phyloP scores from a whole-genome alignment of 2,888 invertebrate genomes.

The Melitaea athalia region DNA sequence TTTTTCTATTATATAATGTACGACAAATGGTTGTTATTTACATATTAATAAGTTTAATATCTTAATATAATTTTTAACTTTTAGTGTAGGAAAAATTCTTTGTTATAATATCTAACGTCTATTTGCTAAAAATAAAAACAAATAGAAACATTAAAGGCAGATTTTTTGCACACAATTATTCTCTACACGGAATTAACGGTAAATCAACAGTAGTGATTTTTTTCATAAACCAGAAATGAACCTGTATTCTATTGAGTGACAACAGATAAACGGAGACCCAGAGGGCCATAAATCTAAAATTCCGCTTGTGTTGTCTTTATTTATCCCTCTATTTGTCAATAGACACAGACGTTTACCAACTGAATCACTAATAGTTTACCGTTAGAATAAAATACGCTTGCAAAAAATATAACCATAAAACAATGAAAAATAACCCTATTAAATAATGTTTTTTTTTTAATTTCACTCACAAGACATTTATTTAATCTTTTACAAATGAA shows the following conservation, averaged over 20 bases:
- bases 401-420: conserved; percentile 54
- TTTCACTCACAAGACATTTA: background rate
- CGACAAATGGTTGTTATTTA: no score
- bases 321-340: conserved; percentile 57
- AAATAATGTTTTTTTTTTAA: conserved; percentile 41
- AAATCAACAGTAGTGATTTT: background rate
- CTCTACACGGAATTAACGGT: background rate
- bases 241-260: conserved; percentile 23
- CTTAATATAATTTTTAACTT: no score
- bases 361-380: conserved; percentile 43
- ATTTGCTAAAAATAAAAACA: no score
- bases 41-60: no score
- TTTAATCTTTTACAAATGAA: background rate
- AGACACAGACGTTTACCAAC: conserved; percentile 43
- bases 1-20: no score
- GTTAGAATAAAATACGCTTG: conserved; percentile 48
- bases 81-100: no score
- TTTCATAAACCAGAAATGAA: conserved; percentile 7
- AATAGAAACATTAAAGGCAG: no score
- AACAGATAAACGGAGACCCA: conserved; percentile 21
- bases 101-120: no score
- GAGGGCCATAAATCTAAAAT: conserved; percentile 58
- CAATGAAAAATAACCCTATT: conserved; percentile 62
- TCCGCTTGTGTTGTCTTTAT: conserved; percentile 53
- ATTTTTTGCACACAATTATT: background rate